Evolutionary conservation across 2,888 invertebrate species (phyloP), one percentile per base, ranked within the genome.

Genomic region (Drosophila melanocephala): DNA sequence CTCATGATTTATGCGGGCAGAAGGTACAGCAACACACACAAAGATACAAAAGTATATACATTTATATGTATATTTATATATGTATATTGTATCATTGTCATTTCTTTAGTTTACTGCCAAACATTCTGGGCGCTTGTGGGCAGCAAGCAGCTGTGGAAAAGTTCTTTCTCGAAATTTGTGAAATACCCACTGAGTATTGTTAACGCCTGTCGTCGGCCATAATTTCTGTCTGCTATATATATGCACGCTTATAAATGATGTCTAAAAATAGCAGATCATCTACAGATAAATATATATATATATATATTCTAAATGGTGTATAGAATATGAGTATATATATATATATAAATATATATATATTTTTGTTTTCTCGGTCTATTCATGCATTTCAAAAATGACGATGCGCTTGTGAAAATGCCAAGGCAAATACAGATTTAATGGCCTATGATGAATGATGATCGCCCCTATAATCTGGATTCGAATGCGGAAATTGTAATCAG

Each of bases 151-250:
- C 28, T 61, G 65, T 81, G 82, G 70, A 84, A 84, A 84, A 75
- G 47, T 82, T 82, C 63, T 64, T 86, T 83, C 63, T 64, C 63
- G 72, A 76, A 75, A 67, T 66, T 87, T 75, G 64, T 87, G 68
- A 87, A 79, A 56, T 73, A 26, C 56, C 51, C 65, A 39, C 14
- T 16, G 64, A 79, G 64, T 64, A 74, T 87, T 74, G 74, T 88
- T 90, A 87, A 58, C 86, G 84, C 89, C 84, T 86, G 90, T 86
- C 89, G 90, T 68, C 82, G 73, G 71, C 84, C 78, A 90, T 77
- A 72, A 74, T 76, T 65, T 71, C 7, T 37, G 44, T 33, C 47
- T 55, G 30, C 42, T 32, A 30, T 28, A 68, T 62, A 71, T 68
- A 14, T 60, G 28, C 5, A 61, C 39, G 59, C 37, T 30, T 30